Evolutionary conservation across 2,888 invertebrate genomes (phyloP).

Genomic region (Synergus umbraculus): DNA sequence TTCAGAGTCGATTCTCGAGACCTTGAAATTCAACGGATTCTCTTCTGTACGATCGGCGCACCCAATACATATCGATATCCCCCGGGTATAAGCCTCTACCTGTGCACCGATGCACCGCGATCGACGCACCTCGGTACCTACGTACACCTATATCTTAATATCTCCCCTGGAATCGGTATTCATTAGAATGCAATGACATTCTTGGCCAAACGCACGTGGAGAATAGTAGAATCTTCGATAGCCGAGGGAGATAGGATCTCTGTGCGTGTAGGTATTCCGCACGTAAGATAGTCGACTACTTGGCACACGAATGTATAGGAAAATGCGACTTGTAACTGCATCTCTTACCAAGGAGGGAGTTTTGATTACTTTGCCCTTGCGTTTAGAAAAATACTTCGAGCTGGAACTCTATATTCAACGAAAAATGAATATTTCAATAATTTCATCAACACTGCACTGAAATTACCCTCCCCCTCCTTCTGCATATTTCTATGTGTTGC

Average conservation of each 20-base stretch:
- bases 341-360: background rate
- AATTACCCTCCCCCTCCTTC: too few relatives aligned
- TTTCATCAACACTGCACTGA: too few relatives aligned
- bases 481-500: too few relatives aligned
- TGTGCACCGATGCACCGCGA: conserved; percentile 11
- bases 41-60: conserved; percentile 46
- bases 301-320: background rate
- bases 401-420: background rate
- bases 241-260: conserved; percentile 52
- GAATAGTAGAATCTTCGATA: conserved; percentile 55
- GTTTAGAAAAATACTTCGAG: background rate
- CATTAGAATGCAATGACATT: conserved; percentile 69
- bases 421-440: background rate
- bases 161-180: conserved; percentile 67
- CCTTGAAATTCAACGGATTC: conserved; percentile 60
- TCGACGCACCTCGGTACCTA: background rate
- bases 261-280: conserved; percentile 50
- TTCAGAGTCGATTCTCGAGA: conserved; percentile 48
- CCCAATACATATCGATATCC: conserved; percentile 25
- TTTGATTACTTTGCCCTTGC: background rate
- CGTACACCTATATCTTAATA: conserved; percentile 57
- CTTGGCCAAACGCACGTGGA: conserved; percentile 54
- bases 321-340: background rate
- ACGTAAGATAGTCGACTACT: conserved; percentile 39
- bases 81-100: background rate